A percentile compares a stretch with the other conserved stretches of the same genome.
phyloP scores from a whole-genome alignment of 37 sponge, comb jelly and placozoan genomes.

The Haliclona indistincta region DNA sequence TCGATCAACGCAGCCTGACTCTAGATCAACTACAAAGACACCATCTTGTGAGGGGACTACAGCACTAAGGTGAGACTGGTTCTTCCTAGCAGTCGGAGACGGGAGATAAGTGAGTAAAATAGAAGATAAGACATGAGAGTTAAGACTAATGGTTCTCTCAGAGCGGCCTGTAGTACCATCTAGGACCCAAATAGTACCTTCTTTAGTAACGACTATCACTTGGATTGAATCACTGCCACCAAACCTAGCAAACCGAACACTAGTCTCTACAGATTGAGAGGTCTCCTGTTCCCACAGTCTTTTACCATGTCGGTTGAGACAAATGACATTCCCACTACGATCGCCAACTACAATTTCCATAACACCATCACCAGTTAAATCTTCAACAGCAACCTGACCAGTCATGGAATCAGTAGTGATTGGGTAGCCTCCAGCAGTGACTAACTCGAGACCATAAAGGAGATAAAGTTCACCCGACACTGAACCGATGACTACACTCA shows the following conservation, averaged over 20 bases:
- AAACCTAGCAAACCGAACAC: constrained; percentile 45
- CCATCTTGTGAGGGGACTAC: constrained; percentile 10
- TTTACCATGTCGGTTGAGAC: constrained; percentile 36
- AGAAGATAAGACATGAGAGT: constrained; percentile 10
- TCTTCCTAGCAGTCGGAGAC: not conserved
- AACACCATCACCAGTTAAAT: constrained; percentile 39
- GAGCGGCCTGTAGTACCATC: constrained; percentile 26
- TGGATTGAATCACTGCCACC: constrained; percentile 37
- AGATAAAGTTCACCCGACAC: constrained; percentile 58
- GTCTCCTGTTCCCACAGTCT: constrained; percentile 52
- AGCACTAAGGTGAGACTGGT: not conserved
- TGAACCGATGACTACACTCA: constrained; percentile 40
- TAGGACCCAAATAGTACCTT: constrained; percentile 51
- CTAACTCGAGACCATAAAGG: constrained; percentile 12
- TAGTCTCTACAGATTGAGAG: not conserved
- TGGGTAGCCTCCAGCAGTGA: constrained; percentile 41
- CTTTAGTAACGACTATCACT: constrained; percentile 26
- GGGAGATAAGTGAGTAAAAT: constrained; percentile 23
- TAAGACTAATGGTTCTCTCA: not conserved
- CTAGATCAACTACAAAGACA: constrained; percentile 30
- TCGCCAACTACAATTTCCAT: constrained; percentile 68
- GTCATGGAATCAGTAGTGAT: constrained; percentile 53
- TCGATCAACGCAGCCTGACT: constrained; percentile 12
- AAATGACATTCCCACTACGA: constrained; percentile 62
- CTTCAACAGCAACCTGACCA: constrained; percentile 64